A percentile compares a stretch with the other conserved stretches of the same genome.
These are phyloP conservation scores for Bombycilla garrulus DNA, from an alignment of 2,113 vertebrate species.

Conservation along the genomic window DNA sequence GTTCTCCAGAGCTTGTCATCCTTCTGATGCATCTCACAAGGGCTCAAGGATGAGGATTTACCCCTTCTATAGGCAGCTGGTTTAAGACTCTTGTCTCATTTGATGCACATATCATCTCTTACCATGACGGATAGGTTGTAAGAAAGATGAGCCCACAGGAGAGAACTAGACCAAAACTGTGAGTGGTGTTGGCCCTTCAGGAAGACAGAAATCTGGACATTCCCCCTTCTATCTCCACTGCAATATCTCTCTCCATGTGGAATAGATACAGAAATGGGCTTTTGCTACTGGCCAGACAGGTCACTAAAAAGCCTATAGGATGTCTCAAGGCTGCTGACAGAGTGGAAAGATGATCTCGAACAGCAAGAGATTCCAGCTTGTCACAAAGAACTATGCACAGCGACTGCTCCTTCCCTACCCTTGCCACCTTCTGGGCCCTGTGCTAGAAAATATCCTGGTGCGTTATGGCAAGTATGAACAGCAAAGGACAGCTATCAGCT, in stretches of 20 bases:
- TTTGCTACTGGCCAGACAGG: not conserved
- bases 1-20: not conserved
- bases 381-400: fast-evolving
- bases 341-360: not conserved
- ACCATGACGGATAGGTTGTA: not conserved
- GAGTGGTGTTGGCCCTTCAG: not conserved
- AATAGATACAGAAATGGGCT: not conserved
- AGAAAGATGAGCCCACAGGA: not conserved
- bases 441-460: not conserved
- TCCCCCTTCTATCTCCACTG: not conserved
- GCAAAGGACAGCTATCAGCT: not conserved
- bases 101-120: not conserved
- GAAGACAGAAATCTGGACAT: not conserved
- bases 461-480: not conserved
- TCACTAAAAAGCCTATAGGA: not conserved
- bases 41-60: not conserved
- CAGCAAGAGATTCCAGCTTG: not conserved
- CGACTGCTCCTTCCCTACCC: not conserved
- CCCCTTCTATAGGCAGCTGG: not conserved
- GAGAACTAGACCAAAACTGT: not conserved
- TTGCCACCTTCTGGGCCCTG: fast-evolving
- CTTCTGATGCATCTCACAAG: not conserved
- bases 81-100: not conserved
- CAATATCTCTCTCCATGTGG: not conserved
- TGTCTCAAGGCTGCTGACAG: not conserved